Conservation (phyloP, 2,113 vertebrate genomes). For the Vulpes ferrilata region DNA sequence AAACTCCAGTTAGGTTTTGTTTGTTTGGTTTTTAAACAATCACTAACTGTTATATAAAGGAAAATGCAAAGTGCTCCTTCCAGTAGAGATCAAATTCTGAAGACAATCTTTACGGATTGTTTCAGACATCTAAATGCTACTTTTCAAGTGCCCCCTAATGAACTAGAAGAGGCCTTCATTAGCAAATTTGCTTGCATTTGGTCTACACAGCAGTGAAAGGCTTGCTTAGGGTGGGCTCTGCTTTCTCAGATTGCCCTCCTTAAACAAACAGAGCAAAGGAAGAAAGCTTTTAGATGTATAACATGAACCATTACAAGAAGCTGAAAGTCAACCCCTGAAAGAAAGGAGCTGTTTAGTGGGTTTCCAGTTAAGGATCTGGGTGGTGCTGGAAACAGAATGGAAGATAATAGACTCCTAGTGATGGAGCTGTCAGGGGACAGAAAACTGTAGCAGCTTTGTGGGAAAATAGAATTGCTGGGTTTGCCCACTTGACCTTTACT, state of each 20-base stretch:
- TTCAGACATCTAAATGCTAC: slow-evolving; percentile 45
- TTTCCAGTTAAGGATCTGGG: slow-evolving; percentile 83
- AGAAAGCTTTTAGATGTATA: slow-evolving; percentile 88
- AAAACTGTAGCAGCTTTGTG: slow-evolving; percentile 81
- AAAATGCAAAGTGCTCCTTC: slow-evolving; percentile 2
- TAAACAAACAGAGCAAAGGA: slow-evolving; percentile 88
- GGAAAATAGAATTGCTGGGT: slow-evolving; percentile 77
- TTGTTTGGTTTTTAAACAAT: neutral
- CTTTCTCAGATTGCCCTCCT: slow-evolving; percentile 87
- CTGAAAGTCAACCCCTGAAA: slow-evolving; percentile 71
- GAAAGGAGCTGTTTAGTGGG: slow-evolving; percentile 81
- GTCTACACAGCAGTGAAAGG: slow-evolving; percentile 27
- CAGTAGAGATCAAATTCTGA: slow-evolving; percentile 48
- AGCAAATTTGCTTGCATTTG: slow-evolving; percentile 53
- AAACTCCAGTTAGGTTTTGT: neutral
- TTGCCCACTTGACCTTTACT: slow-evolving; percentile 86
- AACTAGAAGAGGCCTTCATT: slow-evolving; percentile 59
- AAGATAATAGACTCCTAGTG: slow-evolving; percentile 78
- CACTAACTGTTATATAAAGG: slow-evolving; percentile 17
- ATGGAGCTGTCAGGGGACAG: slow-evolving; percentile 59
- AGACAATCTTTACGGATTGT: neutral
- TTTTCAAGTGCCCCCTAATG: slow-evolving; percentile 55
- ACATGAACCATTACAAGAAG: slow-evolving; percentile 88
- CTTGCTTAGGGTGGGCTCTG: slow-evolving; percentile 36
- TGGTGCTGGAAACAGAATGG: slow-evolving; percentile 64